Evolutionary conservation across 2,113 vertebrate species (phyloP).

Genomic region (Stigmatopora argus): DNA sequence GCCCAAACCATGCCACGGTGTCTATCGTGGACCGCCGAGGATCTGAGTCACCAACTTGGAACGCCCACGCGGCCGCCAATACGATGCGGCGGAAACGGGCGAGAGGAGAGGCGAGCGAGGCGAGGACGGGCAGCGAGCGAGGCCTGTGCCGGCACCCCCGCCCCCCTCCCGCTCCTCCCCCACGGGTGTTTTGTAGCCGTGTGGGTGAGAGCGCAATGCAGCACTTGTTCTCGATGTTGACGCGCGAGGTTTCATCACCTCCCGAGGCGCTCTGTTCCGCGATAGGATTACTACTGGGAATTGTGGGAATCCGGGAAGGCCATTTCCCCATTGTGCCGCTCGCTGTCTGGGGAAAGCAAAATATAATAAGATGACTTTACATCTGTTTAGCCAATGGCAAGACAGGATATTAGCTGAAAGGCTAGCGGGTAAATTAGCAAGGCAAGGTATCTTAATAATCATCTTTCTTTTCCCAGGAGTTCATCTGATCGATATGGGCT

Average conservation of each 20-base stretch:
- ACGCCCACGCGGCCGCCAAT: slow-evolving; percentile 49
- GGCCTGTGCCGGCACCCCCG: slow-evolving; percentile 15
- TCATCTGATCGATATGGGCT: too few species aligned
- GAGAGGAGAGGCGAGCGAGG: slow-evolving; percentile 22
- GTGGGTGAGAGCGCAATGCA: slow-evolving; percentile 59
- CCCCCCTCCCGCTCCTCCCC: neutral
- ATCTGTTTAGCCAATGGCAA: slow-evolving; percentile 41
- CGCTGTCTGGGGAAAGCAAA: slow-evolving; percentile 36
- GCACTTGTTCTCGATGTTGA: slow-evolving; percentile 51
- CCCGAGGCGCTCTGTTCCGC: slow-evolving; percentile 56
- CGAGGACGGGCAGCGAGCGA: slow-evolving; percentile 5
- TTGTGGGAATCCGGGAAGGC: slow-evolving; percentile 43
- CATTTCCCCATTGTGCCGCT: slow-evolving; percentile 54
- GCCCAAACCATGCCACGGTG: slow-evolving; percentile 54
- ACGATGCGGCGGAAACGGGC: slow-evolving; percentile 47
- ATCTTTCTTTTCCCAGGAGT: too few species aligned
- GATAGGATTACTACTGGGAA: slow-evolving; percentile 51
- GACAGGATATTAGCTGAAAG: slow-evolving; percentile 5
- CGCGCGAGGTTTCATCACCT: slow-evolving; percentile 44
- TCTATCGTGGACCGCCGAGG: slow-evolving; percentile 57
- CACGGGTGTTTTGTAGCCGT: slow-evolving; percentile 42
- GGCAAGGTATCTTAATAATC: neutral
- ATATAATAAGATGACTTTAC: slow-evolving; percentile 46
- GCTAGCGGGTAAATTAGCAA: slow-evolving; percentile 20
- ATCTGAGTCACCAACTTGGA: slow-evolving; percentile 58